Conservation (phyloP, 2,797 vertebrate genomes). For the Australoheros facetus region DNA sequence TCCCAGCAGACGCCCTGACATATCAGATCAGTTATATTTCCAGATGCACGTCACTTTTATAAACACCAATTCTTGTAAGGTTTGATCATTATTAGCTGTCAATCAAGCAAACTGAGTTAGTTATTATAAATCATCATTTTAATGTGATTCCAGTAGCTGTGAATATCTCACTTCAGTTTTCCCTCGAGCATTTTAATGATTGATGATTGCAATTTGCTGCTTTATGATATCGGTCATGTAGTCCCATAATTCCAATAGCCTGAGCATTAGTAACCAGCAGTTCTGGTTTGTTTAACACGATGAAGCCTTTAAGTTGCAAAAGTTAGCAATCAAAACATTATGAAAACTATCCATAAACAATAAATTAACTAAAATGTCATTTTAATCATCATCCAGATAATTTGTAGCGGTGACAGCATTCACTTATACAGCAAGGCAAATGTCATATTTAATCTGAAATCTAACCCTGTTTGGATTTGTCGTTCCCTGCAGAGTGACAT, state of each 20-base stretch:
- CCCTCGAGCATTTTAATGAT: conserved; percentile 19
- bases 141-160: conserved; percentile 25
- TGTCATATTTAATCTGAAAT: conserved; percentile 34
- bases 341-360: not conserved
- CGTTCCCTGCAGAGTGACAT: conserved; percentile 3
- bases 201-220: conserved; percentile 12
- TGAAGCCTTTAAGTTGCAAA: conserved; percentile 8
- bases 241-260: not conserved
- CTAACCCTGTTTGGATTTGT: conserved; percentile 9
- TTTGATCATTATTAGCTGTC: conserved; percentile 54
- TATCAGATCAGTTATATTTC: conserved; percentile 28
- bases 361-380: conserved; percentile 14
- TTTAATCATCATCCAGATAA: conserved; percentile 29
- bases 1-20: not conserved
- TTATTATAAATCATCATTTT: conserved; percentile 19
- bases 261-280: conserved; percentile 9
- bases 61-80: conserved; percentile 7
- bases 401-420: not conserved
- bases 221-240: not conserved
- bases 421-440: not conserved
- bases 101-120: conserved; percentile 6
- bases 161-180: conserved; percentile 4
- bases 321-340: conserved; percentile 21
- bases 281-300: conserved; percentile 14
- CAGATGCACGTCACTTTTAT: conserved; percentile 13